Evolutionary conservation across 2,888 invertebrate genomes (phyloP).

Genomic region (Apamea anceps): DNA sequence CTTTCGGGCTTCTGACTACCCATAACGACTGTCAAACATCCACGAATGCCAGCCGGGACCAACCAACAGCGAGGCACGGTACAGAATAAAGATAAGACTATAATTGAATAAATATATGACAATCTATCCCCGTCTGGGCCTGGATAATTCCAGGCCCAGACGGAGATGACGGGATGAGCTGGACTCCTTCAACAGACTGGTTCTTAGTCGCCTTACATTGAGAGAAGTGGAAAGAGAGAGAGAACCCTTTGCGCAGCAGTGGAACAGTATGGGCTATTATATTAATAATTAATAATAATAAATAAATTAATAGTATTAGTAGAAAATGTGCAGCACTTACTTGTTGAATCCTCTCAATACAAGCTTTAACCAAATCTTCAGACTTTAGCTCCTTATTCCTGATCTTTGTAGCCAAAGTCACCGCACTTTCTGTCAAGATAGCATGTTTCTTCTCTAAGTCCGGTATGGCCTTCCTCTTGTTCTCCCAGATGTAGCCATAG

Average conservation of each 20-base stretch:
- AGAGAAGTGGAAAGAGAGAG: neutral
- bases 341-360: constrained; percentile 94
- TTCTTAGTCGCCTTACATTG: neutral
- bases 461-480: constrained; percentile 76
- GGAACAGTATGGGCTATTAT: neutral
- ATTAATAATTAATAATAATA: too few relatives aligned
- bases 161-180: neutral
- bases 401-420: constrained; percentile 92
- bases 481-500: constrained; percentile 82
- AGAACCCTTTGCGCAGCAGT: neutral
- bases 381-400: constrained; percentile 91
- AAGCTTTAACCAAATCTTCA: constrained; percentile 93
- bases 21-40: too few relatives aligned
- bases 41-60: too few relatives aligned
- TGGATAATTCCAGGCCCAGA: neutral
- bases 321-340: constrained; percentile 81
- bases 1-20: too few relatives aligned
- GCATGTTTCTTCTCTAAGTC: constrained; percentile 79
- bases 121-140: too few relatives aligned
- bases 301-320: too few relatives aligned
- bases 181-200: neutral
- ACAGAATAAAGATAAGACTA: too few relatives aligned
- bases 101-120: too few relatives aligned
- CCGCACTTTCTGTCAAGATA: constrained; percentile 91
- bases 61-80: too few relatives aligned